phyloP scores from a whole-genome alignment of 2,797 vertebrate species.

The Arctocebus calabarensis region DNA sequence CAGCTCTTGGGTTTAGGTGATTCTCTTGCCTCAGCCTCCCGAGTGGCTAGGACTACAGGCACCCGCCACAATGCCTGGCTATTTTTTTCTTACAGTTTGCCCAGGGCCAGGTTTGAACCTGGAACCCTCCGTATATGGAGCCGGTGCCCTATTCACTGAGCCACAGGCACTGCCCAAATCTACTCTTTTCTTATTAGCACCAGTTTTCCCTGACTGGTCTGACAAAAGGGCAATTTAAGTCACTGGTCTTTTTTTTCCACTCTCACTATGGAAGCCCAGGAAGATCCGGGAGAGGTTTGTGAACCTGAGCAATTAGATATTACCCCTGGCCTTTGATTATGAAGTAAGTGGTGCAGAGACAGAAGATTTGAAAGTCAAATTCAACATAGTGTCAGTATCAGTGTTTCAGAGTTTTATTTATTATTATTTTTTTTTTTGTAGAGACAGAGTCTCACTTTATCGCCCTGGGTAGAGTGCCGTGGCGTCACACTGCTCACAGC shows the following conservation, averaged over 20 bases:
- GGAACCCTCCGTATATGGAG: too few relatives aligned
- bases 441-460: too few relatives aligned
- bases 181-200: neutral
- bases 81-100: too few relatives aligned
- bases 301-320: neutral
- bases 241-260: neutral
- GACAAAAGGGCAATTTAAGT: neutral
- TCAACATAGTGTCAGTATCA: neutral
- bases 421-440: too few relatives aligned
- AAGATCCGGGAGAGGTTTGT: neutral
- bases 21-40: too few relatives aligned
- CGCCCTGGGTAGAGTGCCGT: too few relatives aligned
- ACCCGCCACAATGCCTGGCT: too few relatives aligned
- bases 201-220: neutral
- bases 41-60: too few relatives aligned
- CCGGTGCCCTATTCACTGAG: too few relatives aligned
- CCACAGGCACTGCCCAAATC: neutral
- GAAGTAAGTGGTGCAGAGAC: neutral
- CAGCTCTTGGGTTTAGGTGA: too few relatives aligned
- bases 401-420: neutral
- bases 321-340: neutral
- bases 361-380: neutral
- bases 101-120: too few relatives aligned
- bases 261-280: neutral
- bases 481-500: too few relatives aligned